Evolutionary conservation across 2,113 vertebrate species (phyloP).

Genomic region (Lichenostomus cassidix): DNA sequence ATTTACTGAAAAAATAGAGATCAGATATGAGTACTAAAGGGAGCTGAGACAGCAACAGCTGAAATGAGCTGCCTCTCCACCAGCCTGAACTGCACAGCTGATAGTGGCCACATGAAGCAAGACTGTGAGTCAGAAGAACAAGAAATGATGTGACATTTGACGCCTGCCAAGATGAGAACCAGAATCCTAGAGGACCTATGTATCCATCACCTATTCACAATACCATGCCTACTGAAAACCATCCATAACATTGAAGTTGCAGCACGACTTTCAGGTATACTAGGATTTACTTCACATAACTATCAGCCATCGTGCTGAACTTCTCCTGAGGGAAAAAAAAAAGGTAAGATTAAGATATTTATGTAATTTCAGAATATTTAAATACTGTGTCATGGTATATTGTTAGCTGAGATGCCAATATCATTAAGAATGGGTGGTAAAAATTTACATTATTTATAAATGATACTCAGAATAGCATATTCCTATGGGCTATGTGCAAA

Average conservation of each 20-base stretch:
- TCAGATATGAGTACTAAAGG: neutral
- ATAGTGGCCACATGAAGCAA: neutral
- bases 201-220: neutral
- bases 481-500: neutral
- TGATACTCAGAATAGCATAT: neutral
- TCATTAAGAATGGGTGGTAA: neutral
- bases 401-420: neutral
- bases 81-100: neutral
- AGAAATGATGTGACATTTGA: neutral
- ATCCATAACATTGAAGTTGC: neutral
- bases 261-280: neutral
- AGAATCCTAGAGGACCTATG: neutral
- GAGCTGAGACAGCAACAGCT: neutral
- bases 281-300: neutral
- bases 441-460: neutral
- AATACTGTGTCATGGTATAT: neutral
- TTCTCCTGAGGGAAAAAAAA: neutral
- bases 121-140: neutral
- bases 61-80: neutral
- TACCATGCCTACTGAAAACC: neutral
- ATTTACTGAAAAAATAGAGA: neutral
- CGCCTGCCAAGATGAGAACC: neutral
- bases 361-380: neutral
- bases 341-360: conserved; percentile 28
- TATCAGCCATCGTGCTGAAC: neutral